phyloP scores from a whole-genome alignment of 2,797 vertebrate species.

The Hypotaenidia philippensis region DNA sequence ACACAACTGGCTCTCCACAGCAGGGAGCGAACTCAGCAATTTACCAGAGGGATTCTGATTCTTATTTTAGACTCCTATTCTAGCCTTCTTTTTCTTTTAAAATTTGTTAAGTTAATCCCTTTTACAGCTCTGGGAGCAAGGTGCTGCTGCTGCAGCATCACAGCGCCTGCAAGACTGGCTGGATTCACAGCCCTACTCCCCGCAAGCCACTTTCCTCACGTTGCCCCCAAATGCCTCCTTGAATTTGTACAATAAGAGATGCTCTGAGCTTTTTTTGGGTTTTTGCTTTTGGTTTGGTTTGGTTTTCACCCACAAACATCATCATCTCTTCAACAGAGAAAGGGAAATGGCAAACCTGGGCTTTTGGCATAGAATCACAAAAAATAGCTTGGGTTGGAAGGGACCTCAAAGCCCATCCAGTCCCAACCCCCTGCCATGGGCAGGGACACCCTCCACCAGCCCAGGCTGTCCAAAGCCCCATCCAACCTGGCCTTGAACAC shows the following conservation, averaged over 20 bases:
- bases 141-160: background rate
- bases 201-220: background rate
- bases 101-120: conserved; percentile 49
- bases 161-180: background rate
- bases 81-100: conserved; percentile 35
- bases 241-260: background rate
- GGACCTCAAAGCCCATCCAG: too few species aligned
- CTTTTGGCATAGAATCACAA: background rate
- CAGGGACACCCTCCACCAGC: too few species aligned
- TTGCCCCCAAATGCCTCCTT: background rate
- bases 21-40: conserved; percentile 1
- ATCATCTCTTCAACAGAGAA: background rate
- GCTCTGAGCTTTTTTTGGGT: background rate
- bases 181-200: background rate
- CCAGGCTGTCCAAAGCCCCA: too few species aligned
- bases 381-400: too few species aligned
- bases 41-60: conserved; percentile 68
- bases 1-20: background rate
- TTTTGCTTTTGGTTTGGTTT: too few species aligned
- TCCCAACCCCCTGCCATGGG: too few species aligned
- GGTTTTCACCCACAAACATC: background rate
- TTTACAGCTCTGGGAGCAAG: background rate
- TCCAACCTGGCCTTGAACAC: too few species aligned
- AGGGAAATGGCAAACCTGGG: background rate
- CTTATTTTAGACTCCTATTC: conserved; percentile 66